Conservation (phyloP, 2,113 vertebrate genomes). For the Pseudopipra pipra region DNA sequence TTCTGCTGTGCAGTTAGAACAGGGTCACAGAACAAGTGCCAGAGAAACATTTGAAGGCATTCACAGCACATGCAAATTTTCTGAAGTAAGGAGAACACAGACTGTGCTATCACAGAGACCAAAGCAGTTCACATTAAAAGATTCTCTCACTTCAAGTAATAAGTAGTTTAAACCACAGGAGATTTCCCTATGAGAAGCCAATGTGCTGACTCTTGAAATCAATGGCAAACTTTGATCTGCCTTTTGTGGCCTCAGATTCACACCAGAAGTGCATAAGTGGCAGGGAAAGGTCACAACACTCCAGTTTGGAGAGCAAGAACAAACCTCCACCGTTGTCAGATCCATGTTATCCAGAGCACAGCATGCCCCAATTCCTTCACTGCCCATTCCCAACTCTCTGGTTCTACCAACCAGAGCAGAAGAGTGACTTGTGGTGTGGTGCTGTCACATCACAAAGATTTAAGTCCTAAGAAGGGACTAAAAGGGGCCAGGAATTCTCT, state of each 20-base stretch:
- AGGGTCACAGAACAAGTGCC: not conserved
- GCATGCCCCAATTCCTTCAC: not conserved
- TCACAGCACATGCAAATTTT: not conserved
- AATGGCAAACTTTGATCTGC: not conserved
- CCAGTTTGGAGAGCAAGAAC: not conserved
- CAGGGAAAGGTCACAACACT: not conserved
- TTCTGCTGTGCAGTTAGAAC: not conserved
- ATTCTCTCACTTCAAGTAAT: not conserved
- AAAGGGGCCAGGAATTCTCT: not conserved
- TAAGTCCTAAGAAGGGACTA: not conserved
- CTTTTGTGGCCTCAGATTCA: not conserved
- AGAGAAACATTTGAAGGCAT: not conserved
- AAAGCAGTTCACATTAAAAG: not conserved
- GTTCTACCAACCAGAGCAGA: not conserved
- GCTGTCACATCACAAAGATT: not conserved
- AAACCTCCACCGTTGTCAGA: accelerated
- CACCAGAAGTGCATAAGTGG: not conserved
- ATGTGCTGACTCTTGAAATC: not conserved
- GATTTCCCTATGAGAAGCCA: not conserved
- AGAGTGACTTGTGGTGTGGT: not conserved
- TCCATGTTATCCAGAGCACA: not conserved
- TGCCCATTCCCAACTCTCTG: not conserved
- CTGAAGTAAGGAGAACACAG: not conserved
- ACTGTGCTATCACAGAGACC: not conserved
- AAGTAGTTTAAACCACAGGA: not conserved